Evolutionary conservation across 2,797 vertebrate genomes (phyloP), one percentile per base, ranked within the genome.

Genomic region (Clarias laeviceps): DNA sequence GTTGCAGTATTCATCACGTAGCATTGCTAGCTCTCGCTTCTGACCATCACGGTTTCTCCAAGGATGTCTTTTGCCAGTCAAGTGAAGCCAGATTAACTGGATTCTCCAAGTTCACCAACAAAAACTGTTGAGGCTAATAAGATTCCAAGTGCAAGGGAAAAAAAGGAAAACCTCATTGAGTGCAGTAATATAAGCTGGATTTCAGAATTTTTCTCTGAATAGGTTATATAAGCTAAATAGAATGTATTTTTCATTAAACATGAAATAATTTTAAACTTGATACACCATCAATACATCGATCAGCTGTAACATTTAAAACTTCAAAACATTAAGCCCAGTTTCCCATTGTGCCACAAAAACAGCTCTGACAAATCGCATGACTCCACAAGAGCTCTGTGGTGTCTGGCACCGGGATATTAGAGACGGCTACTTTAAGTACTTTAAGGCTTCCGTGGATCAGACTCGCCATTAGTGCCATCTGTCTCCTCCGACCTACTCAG

Each of bases 1-100:
- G 4, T 87, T 88, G 85, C 84, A 90, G 90, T 86, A 86, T 84
- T 74, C 79, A 34, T 84, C 37, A 64, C 29, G n/a, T 59, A 83
- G 68, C 57, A 70, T 34, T 15, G 56, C 27, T 56, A 32, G 50
- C 17, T 11, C 69, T 45, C 4, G 12, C 68, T 0, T 45, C 22
- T 54, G 27, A 76, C 12, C 14, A 24, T 59, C 29, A 20, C 73
- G 1, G 72, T 24, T 29, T 77, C 74, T 61, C 17, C 56, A 14
- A 61, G 29, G 56, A 37, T 57, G 5, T 37, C 56, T n/a, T 34
- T 32, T 7, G 76, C 24, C 22, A 0, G 17, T 24, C 9, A 12
- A 32, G 27, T 57, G 27, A 59, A 34, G 1, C 27, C 56, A 57
- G 34, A 57, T 57, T 6, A 32, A 22, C 22, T 76, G 17, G n/a